phyloP scores from a whole-genome alignment of 2,888 invertebrate genomes.

The Chloromyia formosa region DNA sequence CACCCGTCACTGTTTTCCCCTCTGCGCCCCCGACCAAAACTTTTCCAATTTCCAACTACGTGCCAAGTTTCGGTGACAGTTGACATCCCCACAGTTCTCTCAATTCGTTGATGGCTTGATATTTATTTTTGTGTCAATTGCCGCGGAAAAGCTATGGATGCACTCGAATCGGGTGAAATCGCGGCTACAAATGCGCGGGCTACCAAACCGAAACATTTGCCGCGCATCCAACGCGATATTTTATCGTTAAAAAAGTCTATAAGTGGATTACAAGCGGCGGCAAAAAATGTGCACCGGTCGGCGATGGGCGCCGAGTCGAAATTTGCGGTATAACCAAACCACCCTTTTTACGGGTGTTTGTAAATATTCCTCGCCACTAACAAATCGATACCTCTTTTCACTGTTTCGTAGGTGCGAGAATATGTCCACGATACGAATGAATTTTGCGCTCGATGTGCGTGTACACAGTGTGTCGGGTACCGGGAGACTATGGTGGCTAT shows the following conservation, averaged over 20 bases:
- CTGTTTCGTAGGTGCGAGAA: not conserved
- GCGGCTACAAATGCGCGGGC: not conserved
- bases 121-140: not conserved
- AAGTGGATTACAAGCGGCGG: not conserved
- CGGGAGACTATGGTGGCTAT: not conserved
- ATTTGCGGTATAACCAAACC: not conserved
- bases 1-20: too few relatives aligned
- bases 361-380: too few relatives aligned
- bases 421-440: not conserved
- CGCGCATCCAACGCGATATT: not conserved
- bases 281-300: not conserved
- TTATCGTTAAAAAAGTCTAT: not conserved
- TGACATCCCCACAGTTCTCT: not conserved
- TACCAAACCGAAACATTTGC: not conserved
- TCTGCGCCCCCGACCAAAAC: too few relatives aligned
- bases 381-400: too few relatives aligned
- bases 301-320: not conserved
- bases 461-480: not conserved
- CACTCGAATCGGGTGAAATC: not conserved
- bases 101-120: not conserved
- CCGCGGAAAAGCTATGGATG: not conserved
- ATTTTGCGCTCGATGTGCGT: not conserved
- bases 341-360: not conserved
- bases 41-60: too few relatives aligned
- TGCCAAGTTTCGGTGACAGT: not conserved